Conservation (phyloP, 2,797 vertebrate genomes). For the Chelon auratus region DNA sequence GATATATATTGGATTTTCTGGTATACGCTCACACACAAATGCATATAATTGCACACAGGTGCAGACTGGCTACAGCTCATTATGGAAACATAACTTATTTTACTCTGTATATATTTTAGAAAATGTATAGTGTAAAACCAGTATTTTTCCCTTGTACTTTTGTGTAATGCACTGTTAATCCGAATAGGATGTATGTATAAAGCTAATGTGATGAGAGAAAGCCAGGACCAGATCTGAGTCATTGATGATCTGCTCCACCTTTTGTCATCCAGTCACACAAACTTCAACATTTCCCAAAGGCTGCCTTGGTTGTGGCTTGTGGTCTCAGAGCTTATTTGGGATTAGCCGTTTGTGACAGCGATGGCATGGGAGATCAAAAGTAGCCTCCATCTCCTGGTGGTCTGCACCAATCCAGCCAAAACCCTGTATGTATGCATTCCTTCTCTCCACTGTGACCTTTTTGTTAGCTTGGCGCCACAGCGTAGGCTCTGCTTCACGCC, state of each 20-base stretch:
- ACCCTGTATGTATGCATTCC: slow-evolving; percentile 92
- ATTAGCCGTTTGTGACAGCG: slow-evolving; percentile 51
- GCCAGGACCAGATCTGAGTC: slow-evolving; percentile 68
- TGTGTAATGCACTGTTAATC: slow-evolving; percentile 97
- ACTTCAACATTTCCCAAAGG: slow-evolving; percentile 64
- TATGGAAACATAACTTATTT: slow-evolving; percentile 99
- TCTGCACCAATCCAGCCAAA: slow-evolving; percentile 82
- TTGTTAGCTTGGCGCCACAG: slow-evolving; percentile 72
- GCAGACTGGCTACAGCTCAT: slow-evolving; percentile 91
- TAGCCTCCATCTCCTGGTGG: slow-evolving; percentile 78
- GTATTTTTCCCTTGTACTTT: slow-evolving; percentile 94
- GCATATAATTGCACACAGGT: slow-evolving; percentile 85
- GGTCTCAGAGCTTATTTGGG: slow-evolving; percentile 63
- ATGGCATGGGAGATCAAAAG: slow-evolving; percentile 78
- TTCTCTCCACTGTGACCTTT: slow-evolving; percentile 93
- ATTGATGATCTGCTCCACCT: slow-evolving; percentile 72
- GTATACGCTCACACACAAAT: slow-evolving; percentile 74
- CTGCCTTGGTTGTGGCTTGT: slow-evolving; percentile 50
- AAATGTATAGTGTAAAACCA: slow-evolving; percentile 97
- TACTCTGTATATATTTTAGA: slow-evolving; percentile 99
- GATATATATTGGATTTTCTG: slow-evolving; percentile 81
- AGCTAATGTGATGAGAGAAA: slow-evolving; percentile 84
- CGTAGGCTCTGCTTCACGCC: slow-evolving; percentile 81
- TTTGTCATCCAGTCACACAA: slow-evolving; percentile 62
- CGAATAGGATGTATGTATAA: slow-evolving; percentile 86